Evolutionary conservation across 1,140 invertebrate genomes (phyloP), one percentile per base, ranked within the genome.

Genomic region (Drosophila obscura): DNA sequence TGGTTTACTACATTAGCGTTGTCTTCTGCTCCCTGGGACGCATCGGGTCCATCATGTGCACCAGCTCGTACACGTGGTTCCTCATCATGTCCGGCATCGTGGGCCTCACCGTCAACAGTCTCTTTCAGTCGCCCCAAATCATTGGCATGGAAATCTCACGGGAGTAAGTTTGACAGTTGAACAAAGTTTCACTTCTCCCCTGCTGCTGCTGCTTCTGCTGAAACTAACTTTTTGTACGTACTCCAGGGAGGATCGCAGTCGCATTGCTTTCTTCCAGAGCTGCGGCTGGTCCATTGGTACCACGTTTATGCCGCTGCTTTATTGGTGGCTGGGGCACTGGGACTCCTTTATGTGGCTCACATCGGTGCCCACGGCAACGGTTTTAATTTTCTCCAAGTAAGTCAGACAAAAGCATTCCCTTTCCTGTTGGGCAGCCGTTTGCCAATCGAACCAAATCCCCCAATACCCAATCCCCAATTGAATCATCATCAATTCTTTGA

Each of bases 301-400:
- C 13, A 93, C 93, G 46, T 24, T 93, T 26, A 91, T 94, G 91
- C 93, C 94, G 0, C 76, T 94, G 48, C 73, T 94, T 3, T 94
- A 92, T 82, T 95, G 94, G 94, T 92, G 92, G 81, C 60, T 93
- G 35, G 83, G 93, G 72, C 92, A 94, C 75, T 94, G 94, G 94
- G 91, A 92, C 60, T 71, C 84, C 62, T 94, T 94, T 74, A 90
- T 94, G 66, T 90, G 93, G 71, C 68, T 92, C 7, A 93, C 93
- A 13, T 93, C 92, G 22, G 50, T 82, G 48, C 92, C 93, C 57
- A 91, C 90, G 7, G 81, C 91, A 24, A 41, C 93, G 63, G 93
- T 91, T 81, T 77, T 94, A 71, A 71, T 92, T 57, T 89, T 92
- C 58, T 89, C 79, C 76, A 92, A 92, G 92, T 91, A 89, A 84